phyloP scores from a whole-genome alignment of 2,888 invertebrate genomes.

The Sipha maydis region DNA sequence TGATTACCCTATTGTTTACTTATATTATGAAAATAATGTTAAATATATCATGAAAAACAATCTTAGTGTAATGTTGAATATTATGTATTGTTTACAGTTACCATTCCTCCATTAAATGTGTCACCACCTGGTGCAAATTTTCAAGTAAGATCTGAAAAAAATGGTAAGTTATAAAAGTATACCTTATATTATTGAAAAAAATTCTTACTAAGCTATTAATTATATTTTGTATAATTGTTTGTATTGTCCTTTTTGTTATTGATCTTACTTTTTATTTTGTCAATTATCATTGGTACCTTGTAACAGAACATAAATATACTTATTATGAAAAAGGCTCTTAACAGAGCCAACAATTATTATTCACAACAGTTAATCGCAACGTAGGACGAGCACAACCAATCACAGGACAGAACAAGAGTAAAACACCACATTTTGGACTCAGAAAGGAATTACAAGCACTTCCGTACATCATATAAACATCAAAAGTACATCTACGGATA shows the following conservation, averaged over 20 bases:
- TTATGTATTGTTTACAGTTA: neutral
- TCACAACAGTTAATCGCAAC: too few relatives aligned
- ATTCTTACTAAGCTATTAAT: neutral
- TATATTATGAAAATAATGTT: neutral
- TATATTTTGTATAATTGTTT: neutral
- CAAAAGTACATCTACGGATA: too few relatives aligned
- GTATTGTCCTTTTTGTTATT: neutral
- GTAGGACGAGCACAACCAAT: too few relatives aligned
- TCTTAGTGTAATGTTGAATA: neutral
- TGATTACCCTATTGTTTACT: neutral
- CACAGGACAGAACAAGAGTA: too few relatives aligned
- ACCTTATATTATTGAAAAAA: neutral
- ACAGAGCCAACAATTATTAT: too few relatives aligned
- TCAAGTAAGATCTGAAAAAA: neutral
- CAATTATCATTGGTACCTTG: neutral
- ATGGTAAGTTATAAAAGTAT: conserved; percentile 8
- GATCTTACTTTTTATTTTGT: conserved; percentile 1
- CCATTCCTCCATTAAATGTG: neutral
- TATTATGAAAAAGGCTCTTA: too few relatives aligned
- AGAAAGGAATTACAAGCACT: too few relatives aligned
- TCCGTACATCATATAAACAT: too few relatives aligned
- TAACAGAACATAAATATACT: too few relatives aligned
- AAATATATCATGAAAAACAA: neutral
- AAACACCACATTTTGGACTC: too few relatives aligned
- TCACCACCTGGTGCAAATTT: neutral